Percentiles rank a stretch among this genome's conserved stretches.
Evolutionary conservation across 2,113 vertebrate genomes (phyloP).

Genomic region (Ciconia stormi): DNA sequence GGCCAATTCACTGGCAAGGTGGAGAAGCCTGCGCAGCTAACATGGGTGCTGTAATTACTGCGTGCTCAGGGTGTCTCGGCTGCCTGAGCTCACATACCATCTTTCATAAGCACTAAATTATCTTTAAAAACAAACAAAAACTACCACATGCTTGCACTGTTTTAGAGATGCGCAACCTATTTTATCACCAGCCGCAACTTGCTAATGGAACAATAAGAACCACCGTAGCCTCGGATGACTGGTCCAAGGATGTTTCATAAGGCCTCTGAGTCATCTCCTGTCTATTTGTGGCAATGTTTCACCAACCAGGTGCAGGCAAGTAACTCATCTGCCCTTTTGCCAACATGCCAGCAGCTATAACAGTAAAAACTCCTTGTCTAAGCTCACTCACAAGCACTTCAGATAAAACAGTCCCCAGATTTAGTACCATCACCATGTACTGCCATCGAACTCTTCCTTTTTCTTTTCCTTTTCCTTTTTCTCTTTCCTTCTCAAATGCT

Average conservation of each 20-base stretch:
- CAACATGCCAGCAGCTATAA: neutral
- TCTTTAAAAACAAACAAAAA: neutral
- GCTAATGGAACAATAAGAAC: constrained; percentile 16
- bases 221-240: neutral
- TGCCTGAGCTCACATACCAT: neutral
- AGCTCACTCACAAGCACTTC: neutral
- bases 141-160: neutral
- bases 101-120: neutral
- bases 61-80: accelerated
- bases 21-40: neutral
- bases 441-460: neutral
- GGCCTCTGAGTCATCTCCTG: constrained; percentile 20
- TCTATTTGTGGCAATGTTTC: neutral
- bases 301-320: constrained; percentile 17
- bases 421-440: neutral
- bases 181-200: constrained; percentile 23
- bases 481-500: neutral
- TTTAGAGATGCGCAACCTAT: neutral
- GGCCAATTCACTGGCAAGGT: neutral
- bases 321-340: neutral
- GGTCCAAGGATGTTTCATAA: neutral
- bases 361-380: neutral
- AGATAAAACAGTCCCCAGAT: neutral
- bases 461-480: neutral
- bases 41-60: neutral